phyloP scores from a whole-genome alignment of 2,797 vertebrate species.

The Apodemus agrarius region DNA sequence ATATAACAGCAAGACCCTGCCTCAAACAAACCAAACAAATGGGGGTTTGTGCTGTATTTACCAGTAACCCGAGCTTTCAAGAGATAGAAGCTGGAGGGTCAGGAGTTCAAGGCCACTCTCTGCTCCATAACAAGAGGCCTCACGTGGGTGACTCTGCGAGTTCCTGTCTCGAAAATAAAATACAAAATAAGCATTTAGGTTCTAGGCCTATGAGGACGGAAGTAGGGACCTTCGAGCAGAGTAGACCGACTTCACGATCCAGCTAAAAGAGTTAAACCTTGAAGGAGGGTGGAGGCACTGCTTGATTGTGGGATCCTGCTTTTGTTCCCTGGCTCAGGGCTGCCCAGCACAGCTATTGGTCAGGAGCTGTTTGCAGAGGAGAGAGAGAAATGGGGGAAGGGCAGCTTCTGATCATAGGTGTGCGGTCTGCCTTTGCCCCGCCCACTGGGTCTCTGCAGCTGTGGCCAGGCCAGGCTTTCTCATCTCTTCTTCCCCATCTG shows the following conservation, averaged over 20 bases:
- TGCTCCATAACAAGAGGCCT: not conserved
- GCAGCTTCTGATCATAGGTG: not conserved
- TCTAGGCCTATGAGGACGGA: not conserved
- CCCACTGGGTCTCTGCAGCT: not conserved
- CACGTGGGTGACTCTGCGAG: not conserved
- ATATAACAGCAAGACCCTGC: not conserved
- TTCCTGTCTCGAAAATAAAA: not conserved
- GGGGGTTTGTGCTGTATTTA: no score
- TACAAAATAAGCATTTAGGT: not conserved
- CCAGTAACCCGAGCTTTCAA: not conserved
- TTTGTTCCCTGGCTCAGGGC: not conserved
- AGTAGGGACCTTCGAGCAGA: not conserved
- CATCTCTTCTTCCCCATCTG: not conserved
- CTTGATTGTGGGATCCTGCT: not conserved
- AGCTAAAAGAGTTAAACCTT: not conserved
- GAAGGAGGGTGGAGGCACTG: not conserved
- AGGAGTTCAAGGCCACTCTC: not conserved
- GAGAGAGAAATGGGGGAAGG: not conserved
- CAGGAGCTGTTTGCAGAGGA: not conserved
- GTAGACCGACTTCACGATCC: not conserved
- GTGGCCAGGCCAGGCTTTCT: not conserved
- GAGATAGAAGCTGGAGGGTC: not conserved
- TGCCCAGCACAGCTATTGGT: accelerated
- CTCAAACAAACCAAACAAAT: not conserved
- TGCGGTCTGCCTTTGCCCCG: not conserved